Evolutionary conservation across 2,113 vertebrate species (phyloP), one percentile per base, ranked within the genome.

Genomic region (Enhydra lutris): DNA sequence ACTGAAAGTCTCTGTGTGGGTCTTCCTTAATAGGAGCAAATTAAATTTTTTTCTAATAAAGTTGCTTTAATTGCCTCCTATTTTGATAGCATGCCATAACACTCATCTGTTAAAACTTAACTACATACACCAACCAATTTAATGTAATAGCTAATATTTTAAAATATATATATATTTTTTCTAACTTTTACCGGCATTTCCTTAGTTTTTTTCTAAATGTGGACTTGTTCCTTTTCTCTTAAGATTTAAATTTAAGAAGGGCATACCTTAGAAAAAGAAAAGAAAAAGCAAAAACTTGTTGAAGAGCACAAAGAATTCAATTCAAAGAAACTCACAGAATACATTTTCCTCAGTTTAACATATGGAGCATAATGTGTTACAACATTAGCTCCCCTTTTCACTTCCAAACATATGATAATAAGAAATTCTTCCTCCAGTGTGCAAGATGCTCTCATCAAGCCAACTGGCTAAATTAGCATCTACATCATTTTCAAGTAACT

Each of bases 1-100:
- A 95, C 76, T 55, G 47, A 81, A 97, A 97, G 95, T 57, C 55
- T 95, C 36, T 81, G 95, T 91, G 31, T 91, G 67, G 14, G 50
- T 73, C 71, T 83, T 83, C 23, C 23, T 79, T 82, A 85, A 91
- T 61, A 39, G 88, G 3, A 95, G 12, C 42, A 87, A 79, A 36
- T 80, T 63, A 84, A 8, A 79, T 52, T 3, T 74, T 36, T 24
- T 88, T 82, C 2, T 83, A 79, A 89, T 29, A 71, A 63, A 29
- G 39, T 57, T 89, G 15, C 81, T 91, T 94, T 73, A 76, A 90
- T 91, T 88, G 31, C 45, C 31, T 90, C 52, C 36, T 59, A 63
- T 80, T 97, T 91, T 95, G 42, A 92, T 71, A 89, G 59, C 10
- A 76, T 29, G 24, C 57, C 76, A 93, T 73, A 85, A 96, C 92